phyloP scores from a whole-genome alignment of 2,113 vertebrate species.

The Synchiropus splendidus region DNA sequence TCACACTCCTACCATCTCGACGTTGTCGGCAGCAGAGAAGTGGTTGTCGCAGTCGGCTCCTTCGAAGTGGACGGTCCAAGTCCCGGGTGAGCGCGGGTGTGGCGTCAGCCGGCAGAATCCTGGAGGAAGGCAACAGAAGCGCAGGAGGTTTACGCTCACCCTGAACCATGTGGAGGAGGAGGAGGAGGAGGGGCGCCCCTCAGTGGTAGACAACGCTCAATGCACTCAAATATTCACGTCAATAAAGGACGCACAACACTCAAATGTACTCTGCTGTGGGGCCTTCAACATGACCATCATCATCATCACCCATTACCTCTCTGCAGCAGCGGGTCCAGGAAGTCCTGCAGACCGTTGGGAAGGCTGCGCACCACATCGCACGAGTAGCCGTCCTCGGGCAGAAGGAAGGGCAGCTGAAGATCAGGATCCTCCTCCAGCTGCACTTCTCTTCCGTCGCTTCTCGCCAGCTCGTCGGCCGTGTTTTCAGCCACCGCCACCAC shows the following conservation, averaged over 20 bases:
- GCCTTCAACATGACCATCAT: too few relatives aligned
- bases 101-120: conserved; percentile 85
- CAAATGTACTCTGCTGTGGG: too few relatives aligned
- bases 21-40: conserved; percentile 73
- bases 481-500: conserved; percentile 93
- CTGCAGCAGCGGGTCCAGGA: conserved; percentile 92
- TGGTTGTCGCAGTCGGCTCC: conserved; percentile 89
- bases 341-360: conserved; percentile 93
- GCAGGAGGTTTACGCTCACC: too few relatives aligned
- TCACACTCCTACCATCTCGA: conserved; percentile 75
- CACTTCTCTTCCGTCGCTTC: conserved; percentile 90
- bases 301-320: conserved; percentile 66
- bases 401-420: conserved; percentile 93
- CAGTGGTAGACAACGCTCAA: too few relatives aligned
- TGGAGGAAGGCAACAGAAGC: conserved; percentile 33
- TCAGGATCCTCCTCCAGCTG: conserved; percentile 94
- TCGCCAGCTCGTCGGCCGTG: conserved; percentile 90
- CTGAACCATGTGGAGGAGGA: too few relatives aligned
- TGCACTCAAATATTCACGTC: too few relatives aligned
- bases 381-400: conserved; percentile 96
- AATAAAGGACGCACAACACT: too few relatives aligned
- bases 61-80: conserved; percentile 94
- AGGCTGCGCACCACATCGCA: conserved; percentile 94
- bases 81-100: conserved; percentile 84
- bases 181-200: too few relatives aligned